Conservation (phyloP, 2,888 invertebrate genomes). For the Pyrocoelia pectoralis region DNA sequence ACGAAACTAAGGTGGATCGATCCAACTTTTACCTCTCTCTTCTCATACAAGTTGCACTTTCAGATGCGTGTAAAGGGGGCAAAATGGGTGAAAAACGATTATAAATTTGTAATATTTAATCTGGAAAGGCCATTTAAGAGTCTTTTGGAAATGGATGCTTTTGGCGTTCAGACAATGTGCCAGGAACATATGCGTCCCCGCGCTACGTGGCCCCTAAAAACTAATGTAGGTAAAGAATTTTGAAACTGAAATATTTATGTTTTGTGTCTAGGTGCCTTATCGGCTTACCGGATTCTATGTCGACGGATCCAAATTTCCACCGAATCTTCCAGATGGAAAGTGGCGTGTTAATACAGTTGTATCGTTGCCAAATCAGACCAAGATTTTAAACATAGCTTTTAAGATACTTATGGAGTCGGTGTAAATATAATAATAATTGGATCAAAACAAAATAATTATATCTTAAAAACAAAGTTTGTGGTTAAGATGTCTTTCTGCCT, state of each 20-base stretch:
- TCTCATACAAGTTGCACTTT: too few relatives aligned
- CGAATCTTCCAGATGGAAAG: not conserved
- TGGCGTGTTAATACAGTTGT: not conserved
- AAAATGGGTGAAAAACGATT: not conserved
- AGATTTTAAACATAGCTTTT: not conserved
- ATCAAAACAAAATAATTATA: too few relatives aligned
- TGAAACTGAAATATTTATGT: not conserved
- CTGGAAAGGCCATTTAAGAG: not conserved
- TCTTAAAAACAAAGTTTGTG: too few relatives aligned
- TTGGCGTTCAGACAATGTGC: not conserved
- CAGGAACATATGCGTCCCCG: not conserved
- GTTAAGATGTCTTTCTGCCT: too few relatives aligned
- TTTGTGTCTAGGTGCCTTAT: not conserved
- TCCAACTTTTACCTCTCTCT: too few relatives aligned
- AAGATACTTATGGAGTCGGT: not conserved
- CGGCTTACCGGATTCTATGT: not conserved
- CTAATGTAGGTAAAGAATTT: not conserved
- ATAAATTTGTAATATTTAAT: not conserved
- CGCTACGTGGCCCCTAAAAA: not conserved
- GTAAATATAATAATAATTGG: too few relatives aligned
- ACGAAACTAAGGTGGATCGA: not conserved
- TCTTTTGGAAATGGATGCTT: not conserved
- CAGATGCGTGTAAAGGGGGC: not conserved
- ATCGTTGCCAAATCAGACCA: not conserved
- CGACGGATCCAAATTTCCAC: conserved; percentile 3